A percentile compares a stretch with the other conserved stretches of the same genome.
These are phyloP conservation scores for Gallinago media DNA, from an alignment of 2,113 vertebrate genomes.

Conservation along the genomic window DNA sequence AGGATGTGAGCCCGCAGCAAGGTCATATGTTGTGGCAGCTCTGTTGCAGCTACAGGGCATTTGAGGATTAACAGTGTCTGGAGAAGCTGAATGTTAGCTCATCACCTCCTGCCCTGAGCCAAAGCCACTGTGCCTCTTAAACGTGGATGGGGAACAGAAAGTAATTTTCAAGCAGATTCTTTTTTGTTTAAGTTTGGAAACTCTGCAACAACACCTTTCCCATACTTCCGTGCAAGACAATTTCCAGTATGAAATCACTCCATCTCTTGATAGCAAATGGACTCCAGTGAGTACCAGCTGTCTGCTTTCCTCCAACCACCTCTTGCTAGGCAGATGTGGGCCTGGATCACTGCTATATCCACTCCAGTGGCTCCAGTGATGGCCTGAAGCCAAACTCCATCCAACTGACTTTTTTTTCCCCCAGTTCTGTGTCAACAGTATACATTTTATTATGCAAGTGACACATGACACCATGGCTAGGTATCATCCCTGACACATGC, in stretches of 20 bases:
- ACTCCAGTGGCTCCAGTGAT: not conserved
- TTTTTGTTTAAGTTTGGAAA: not conserved
- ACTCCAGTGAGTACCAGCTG: not conserved
- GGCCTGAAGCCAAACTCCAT: not conserved
- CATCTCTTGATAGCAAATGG: not conserved
- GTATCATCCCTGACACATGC: not conserved
- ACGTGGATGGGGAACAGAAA: not conserved
- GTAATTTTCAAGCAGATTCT: not conserved
- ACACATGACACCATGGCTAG: not conserved
- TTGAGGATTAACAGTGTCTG: not conserved
- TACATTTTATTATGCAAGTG: not conserved
- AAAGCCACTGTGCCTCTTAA: not conserved
- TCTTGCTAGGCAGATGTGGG: not conserved
- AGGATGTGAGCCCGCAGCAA: fast-evolving
- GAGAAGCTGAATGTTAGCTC: not conserved
- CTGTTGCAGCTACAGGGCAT: fast-evolving
- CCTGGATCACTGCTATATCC: not conserved
- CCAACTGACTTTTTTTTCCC: not conserved
- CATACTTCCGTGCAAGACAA: not conserved
- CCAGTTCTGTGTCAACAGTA: not conserved
- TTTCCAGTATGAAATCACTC: not conserved
- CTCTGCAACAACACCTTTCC: not conserved
- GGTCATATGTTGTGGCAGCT: fast-evolving
- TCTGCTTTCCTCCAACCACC: not conserved
- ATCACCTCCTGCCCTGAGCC: not conserved